These are phyloP conservation scores for Esox masquinongy DNA, from an alignment of 2,797 vertebrate species.

Conservation along the genomic window DNA sequence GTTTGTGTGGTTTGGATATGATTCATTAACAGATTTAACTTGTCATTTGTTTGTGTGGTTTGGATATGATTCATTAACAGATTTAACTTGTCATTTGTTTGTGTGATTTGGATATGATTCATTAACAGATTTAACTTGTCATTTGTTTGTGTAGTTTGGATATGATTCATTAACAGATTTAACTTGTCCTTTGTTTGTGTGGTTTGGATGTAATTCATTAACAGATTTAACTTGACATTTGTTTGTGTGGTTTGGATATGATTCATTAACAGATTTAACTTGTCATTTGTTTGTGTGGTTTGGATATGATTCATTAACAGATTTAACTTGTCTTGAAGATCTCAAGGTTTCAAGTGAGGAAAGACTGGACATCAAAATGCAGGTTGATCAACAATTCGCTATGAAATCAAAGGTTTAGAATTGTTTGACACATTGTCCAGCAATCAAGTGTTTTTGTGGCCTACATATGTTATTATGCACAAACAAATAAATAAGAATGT, in stretches of 20 bases:
- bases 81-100: too few relatives aligned
- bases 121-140: slow-evolving; percentile 4
- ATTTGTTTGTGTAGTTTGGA: neutral
- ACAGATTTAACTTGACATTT: slow-evolving; percentile 1
- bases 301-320: neutral
- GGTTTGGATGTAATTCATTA: neutral
- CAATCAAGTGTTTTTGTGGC: too few relatives aligned
- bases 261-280: neutral
- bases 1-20: neutral
- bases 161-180: neutral
- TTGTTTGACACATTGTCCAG: too few relatives aligned
- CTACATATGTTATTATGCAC: too few relatives aligned
- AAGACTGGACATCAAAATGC: neutral
- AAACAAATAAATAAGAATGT: neutral
- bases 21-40: neutral
- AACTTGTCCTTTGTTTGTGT: neutral
- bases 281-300: slow-evolving; percentile 1
- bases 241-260: neutral
- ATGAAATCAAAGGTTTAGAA: too few relatives aligned
- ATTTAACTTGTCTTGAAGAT: neutral
- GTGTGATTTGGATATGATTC: neutral
- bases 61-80: neutral
- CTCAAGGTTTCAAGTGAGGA: neutral
- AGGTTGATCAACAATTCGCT: neutral
- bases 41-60: slow-evolving; percentile 1